Base-by-base conservation (phyloP, 2,113 vertebrate species). In the Hipposideros armiger region DNA sequence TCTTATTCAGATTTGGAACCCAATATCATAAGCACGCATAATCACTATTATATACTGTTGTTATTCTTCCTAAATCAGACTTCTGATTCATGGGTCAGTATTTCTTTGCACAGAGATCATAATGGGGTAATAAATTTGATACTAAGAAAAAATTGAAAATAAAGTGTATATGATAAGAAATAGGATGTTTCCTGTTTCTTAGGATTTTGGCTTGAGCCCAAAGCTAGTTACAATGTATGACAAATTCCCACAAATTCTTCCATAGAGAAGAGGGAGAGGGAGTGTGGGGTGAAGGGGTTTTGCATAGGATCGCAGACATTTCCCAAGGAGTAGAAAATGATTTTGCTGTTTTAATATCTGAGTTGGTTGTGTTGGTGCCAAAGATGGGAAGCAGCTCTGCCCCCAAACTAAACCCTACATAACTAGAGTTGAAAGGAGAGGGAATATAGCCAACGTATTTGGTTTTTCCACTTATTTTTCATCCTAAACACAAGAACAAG, bases 101-200 rank as follows among this genome's bases (percentile, higher is more conserved):
- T 84, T 72, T 56, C 64, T 91, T 72, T 76, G 26, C 52, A 58
- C n/a, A 58, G 72, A 45, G 9, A 7, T 89, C 10, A 0, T 89
- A 30, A 80, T 40, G 42, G 84, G 32, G 20, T 58, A 47, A 64
- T n/a, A 40, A 3, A 83, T 24, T 54, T 76, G 83, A 69, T 42
- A 50, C 26, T 42, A 83, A 90, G 66, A 60, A 92, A 93, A 91
- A 89, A n/a, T n/a, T 45, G 26, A 77, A 73, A 72, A 70, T 80
- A 36, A 87, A 62, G n/a, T 70, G 47, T 1, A 9, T 50, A 9
- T 42, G 10, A 70, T 64, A 36, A 52, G 42, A 85, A 89, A 62
- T 69, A 30, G 22, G n/a, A 70, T 32, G 13, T 56, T 58, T 76
- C 50, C 36, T 78, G 0, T 62, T 83, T 83, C 40, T 83, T 54